Evolutionary conservation across 1,140 invertebrate species (phyloP).

Genomic region (Heliothis virescens): DNA sequence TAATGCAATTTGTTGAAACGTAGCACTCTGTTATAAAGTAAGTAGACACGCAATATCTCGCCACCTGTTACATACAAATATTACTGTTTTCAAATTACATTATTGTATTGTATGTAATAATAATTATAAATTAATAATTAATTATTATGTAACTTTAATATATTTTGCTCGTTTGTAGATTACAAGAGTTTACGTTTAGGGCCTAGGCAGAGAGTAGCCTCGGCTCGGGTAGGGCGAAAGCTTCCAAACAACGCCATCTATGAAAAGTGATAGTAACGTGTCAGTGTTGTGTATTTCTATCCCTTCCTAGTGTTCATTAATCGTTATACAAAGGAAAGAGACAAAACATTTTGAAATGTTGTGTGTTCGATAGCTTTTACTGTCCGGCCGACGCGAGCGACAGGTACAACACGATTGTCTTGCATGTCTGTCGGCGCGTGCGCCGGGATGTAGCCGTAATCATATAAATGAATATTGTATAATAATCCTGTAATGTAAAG

Average conservation of each 20-base stretch:
- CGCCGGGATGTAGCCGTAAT: background rate
- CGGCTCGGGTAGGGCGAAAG: background rate
- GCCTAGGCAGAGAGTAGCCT: background rate
- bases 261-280: slow-evolving; percentile 20
- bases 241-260: slow-evolving; percentile 9
- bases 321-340: slow-evolving; percentile 40
- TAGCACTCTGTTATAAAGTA: slow-evolving; percentile 37
- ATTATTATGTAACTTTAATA: slow-evolving; percentile 1
- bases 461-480: slow-evolving; percentile 42
- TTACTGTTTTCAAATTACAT: background rate
- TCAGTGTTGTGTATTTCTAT: slow-evolving; percentile 9
- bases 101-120: background rate
- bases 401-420: background rate
- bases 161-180: slow-evolving; percentile 10
- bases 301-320: slow-evolving; percentile 40
- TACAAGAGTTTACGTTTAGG: background rate
- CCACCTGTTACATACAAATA: slow-evolving; percentile 33
- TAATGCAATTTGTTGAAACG: slow-evolving; percentile 32
- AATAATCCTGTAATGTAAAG: slow-evolving; percentile 45
- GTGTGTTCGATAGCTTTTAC: slow-evolving; percentile 39
- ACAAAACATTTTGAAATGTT: slow-evolving; percentile 37
- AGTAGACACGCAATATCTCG: background rate
- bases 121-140: background rate
- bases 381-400: slow-evolving; percentile 2
- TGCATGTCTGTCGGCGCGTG: background rate